A percentile compares a stretch with the other conserved stretches of the same genome.
Evolutionary conservation across 1,140 invertebrate species (phyloP).

Genomic region (Bombus affinis): DNA sequence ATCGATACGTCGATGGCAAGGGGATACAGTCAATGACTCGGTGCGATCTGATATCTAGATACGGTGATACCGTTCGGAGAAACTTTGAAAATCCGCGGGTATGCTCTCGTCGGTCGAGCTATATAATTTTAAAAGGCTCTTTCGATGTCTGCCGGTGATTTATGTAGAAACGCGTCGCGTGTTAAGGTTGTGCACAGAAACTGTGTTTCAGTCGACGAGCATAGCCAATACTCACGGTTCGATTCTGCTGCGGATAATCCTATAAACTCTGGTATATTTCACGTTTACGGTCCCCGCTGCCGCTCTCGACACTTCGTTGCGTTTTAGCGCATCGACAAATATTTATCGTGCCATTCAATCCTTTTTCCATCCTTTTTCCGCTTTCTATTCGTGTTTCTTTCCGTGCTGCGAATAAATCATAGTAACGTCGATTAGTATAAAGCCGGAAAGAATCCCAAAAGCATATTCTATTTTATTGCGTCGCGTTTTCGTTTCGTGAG

Average conservation of each 20-base stretch:
- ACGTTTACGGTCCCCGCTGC: constrained; percentile 47
- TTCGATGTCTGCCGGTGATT: constrained; percentile 63
- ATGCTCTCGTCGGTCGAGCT: constrained; percentile 31
- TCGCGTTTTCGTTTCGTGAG: not conserved
- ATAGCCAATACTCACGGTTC: constrained; percentile 11
- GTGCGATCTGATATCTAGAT: constrained; percentile 57
- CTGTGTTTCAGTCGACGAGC: constrained; percentile 30
- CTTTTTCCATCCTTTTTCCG: not conserved
- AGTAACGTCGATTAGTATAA: constrained; percentile 27
- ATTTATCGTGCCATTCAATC: constrained; percentile 47
- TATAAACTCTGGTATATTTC: constrained; percentile 62
- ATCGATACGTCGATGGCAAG: constrained; percentile 40
- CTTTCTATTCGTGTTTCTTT: not conserved
- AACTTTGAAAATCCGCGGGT: constrained; percentile 60
- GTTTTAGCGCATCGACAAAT: constrained; percentile 53
- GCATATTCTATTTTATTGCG: too few species aligned
- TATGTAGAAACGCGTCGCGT: constrained; percentile 66
- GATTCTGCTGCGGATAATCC: constrained; percentile 62
- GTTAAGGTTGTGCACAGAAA: constrained; percentile 51
- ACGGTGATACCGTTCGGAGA: constrained; percentile 53
- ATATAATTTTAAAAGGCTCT: constrained; percentile 67
- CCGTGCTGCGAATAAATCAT: constrained; percentile 26
- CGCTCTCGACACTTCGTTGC: constrained; percentile 29
- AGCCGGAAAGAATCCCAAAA: not conserved
- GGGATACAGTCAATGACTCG: constrained; percentile 49